phyloP scores from a whole-genome alignment of 2,888 invertebrate genomes.

The Quadroppia sp. region DNA sequence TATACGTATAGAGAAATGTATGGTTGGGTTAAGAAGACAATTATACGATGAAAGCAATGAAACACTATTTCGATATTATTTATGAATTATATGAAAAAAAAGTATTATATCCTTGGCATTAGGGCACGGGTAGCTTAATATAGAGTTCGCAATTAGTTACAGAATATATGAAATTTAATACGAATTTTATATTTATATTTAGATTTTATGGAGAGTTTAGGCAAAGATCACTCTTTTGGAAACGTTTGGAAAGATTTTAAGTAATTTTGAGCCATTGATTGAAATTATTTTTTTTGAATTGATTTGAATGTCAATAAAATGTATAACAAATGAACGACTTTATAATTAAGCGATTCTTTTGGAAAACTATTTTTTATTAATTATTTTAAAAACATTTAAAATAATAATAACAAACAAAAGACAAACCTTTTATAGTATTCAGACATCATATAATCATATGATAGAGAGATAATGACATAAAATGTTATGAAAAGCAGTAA shows the following conservation, averaged over 20 bases:
- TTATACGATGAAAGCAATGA: too few species aligned
- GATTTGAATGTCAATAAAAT: too few species aligned
- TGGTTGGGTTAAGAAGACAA: too few species aligned
- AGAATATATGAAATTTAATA: conserved; percentile 35
- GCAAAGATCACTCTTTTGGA: neutral
- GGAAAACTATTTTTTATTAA: neutral
- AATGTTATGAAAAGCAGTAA: conserved; percentile 56
- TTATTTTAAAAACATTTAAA: neutral
- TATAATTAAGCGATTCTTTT: too few species aligned
- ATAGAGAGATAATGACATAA: conserved; percentile 51
- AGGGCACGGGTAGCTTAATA: conserved; percentile 20
- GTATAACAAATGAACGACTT: neutral
- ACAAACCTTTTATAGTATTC: conserved; percentile 43
- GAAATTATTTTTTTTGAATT: too few species aligned
- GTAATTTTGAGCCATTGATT: too few species aligned
- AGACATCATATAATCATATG: conserved; percentile 42
- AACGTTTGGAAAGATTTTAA: too few species aligned
- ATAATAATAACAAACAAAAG: neutral
- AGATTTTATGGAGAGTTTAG: neutral
- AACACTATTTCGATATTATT: too few species aligned
- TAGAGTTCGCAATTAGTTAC: conserved; percentile 33
- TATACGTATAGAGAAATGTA: neutral
- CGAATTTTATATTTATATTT: conserved; percentile 19
- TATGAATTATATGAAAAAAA: neutral
- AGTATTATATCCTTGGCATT: conserved; percentile 31